These are phyloP conservation scores for Vannuccia rotundouncinata DNA, from an alignment of 2,888 invertebrate genomes.

Conservation along the genomic window DNA sequence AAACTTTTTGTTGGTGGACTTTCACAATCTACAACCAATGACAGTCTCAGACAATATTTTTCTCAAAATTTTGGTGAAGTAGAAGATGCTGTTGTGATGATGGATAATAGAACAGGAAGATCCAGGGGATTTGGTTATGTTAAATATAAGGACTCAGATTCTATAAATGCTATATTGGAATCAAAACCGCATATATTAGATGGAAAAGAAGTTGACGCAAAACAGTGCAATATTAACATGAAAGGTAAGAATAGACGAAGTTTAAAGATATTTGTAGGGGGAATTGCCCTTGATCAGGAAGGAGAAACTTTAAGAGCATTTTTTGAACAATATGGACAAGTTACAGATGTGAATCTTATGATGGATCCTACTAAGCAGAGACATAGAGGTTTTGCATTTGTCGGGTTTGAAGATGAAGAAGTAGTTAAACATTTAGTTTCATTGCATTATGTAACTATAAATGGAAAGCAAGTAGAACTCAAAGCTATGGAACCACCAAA, in stretches of 20 bases:
- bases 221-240: slow-evolving; percentile 40
- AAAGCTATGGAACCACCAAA: slow-evolving; percentile 41
- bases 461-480: slow-evolving; percentile 41
- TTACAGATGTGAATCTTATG: slow-evolving; percentile 41
- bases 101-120: slow-evolving; percentile 37
- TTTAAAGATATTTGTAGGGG: slow-evolving; percentile 40
- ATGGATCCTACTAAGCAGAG: slow-evolving; percentile 39
- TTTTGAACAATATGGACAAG: slow-evolving; percentile 40
- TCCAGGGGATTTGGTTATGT: slow-evolving; percentile 40
- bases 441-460: slow-evolving; percentile 39
- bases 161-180: slow-evolving; percentile 34
- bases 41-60: slow-evolving; percentile 37
- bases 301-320: slow-evolving; percentile 35
- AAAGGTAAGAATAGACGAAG: slow-evolving; percentile 40
- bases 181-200: slow-evolving; percentile 37
- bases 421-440: slow-evolving; percentile 39
- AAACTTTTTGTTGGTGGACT: slow-evolving; percentile 39
- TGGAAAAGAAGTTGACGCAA: slow-evolving; percentile 38
- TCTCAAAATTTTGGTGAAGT: slow-evolving; percentile 37
- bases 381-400: slow-evolving; percentile 41
- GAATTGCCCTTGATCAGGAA: slow-evolving; percentile 39
- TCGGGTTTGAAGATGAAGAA: slow-evolving; percentile 39
- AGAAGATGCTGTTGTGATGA: slow-evolving; percentile 39
- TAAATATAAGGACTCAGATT: slow-evolving; percentile 32
- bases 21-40: slow-evolving; percentile 37